A percentile compares a stretch with the other conserved stretches of the same genome.
Conservation (phyloP, 1,140 invertebrate genomes). For the Antheraea pernyi region DNA sequence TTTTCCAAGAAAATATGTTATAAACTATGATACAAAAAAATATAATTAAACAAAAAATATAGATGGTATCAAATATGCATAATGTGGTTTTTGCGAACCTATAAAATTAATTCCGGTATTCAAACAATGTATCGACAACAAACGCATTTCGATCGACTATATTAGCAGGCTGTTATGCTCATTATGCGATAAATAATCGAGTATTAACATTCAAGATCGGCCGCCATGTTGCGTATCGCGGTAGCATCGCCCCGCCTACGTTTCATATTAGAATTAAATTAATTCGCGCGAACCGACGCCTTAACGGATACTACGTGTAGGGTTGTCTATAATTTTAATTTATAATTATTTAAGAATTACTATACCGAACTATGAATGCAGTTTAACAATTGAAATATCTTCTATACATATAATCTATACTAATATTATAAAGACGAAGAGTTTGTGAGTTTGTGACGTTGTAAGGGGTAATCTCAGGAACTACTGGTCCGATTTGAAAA, state of each 20-base stretch:
- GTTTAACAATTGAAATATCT: too few relatives aligned
- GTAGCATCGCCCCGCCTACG: conserved; percentile 48
- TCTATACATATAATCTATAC: too few relatives aligned
- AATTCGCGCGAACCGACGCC: conserved; percentile 27
- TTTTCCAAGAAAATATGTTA: too few relatives aligned
- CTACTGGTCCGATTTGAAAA: too few relatives aligned
- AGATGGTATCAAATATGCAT: not conserved
- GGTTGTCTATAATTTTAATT: not conserved
- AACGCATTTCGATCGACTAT: not conserved
- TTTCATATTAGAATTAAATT: conserved; percentile 58
- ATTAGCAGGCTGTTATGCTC: conserved; percentile 28
- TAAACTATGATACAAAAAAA: too few relatives aligned
- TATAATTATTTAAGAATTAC: too few relatives aligned
- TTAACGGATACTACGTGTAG: conserved; percentile 18
- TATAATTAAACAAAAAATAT: too few relatives aligned
- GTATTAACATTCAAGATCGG: conserved; percentile 45
- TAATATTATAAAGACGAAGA: too few relatives aligned
- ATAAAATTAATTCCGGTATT: not conserved
- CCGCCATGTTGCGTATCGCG: conserved; percentile 48
- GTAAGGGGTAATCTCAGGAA: too few relatives aligned
- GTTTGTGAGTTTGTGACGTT: too few relatives aligned
- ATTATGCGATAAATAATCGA: conserved; percentile 49
- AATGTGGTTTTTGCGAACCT: not conserved
- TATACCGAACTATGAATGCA: too few relatives aligned
- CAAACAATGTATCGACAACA: not conserved